Base-by-base conservation (phyloP, 2,888 invertebrate genomes). In the Eristalis tenax region DNA sequence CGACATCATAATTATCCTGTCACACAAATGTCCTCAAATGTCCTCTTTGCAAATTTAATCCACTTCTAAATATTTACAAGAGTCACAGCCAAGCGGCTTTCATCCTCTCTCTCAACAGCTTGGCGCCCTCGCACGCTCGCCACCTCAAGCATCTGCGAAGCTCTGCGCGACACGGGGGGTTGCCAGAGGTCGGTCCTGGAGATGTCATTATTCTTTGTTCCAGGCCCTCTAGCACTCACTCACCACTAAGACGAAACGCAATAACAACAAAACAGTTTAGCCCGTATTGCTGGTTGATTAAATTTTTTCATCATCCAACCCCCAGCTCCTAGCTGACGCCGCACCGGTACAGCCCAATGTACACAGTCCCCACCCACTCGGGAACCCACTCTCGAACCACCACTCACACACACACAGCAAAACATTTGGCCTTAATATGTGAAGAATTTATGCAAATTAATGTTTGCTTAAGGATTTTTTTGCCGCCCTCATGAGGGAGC, bases 401-500 rank as follows among this genome's bases (percentile, higher is more conserved):
- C 83, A 79, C 87, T 76, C 79, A 80, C 87, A 32, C 32, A 8
- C 8, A 32, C 32, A 32, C 32, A 32, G 0, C 83, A 83, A 87
- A 79, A 76, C 87, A 83, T 87, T 83, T 83, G 80, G 87, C 68
- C 50, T 87, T 87, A 87, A 88, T 88, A 84, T 88, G 88, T 88
- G 91, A 91, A 88, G 88, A 92, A 92, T 92, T 92, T 92, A 92
- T 92, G 92, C 91, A 92, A 92, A 92, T 92, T 91, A 92, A 91
- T 92, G 93, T 92, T 92, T 92, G 91, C 91, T 92, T 92, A 92
- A 92, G 92, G 91, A 91, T 91, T 91, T 92, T 32, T 91, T 81
- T 79, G 66, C 59, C 78, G 82, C 83, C 83, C 28, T 15, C 63
- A 43, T 50, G 74, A 73, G 83, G 66, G 65, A 83, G 83, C 76